Conservation (phyloP, 2,888 invertebrate genomes). For the Labia minor region DNA sequence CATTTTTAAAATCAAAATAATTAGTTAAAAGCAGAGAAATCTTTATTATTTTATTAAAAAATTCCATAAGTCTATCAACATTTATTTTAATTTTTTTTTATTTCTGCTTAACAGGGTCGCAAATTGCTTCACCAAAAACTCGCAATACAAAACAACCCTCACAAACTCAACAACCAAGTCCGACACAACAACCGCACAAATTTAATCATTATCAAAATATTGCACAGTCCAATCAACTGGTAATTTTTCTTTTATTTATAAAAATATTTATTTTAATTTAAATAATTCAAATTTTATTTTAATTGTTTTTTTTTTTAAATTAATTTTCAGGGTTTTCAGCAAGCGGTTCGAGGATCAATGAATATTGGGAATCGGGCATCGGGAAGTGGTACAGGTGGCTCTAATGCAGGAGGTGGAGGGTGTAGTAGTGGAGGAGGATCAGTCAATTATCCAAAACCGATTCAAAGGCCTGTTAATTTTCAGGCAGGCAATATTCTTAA, state of each 20-base stretch:
- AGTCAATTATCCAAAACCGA: not conserved
- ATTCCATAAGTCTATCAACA: too few species aligned
- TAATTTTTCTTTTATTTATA: slow-evolving; percentile 4
- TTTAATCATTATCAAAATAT: slow-evolving; percentile 25
- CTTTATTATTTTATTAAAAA: too few species aligned
- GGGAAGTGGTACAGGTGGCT: not conserved
- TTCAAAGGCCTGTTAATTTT: not conserved
- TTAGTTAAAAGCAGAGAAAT: too few species aligned
- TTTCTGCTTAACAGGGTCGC: slow-evolving; percentile 23
- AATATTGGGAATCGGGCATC: not conserved
- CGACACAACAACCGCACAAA: slow-evolving; percentile 37
- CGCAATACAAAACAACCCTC: slow-evolving; percentile 25
- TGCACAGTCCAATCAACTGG: slow-evolving; percentile 24
- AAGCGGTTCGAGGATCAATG: not conserved
- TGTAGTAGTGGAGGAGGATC: not conserved
- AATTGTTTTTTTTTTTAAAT: not conserved
- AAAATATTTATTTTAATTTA: not conserved
- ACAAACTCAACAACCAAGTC: slow-evolving; percentile 38
- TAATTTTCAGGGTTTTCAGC: not conserved
- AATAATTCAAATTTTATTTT: not conserved
- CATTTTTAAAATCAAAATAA: too few species aligned
- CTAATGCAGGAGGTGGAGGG: not conserved
- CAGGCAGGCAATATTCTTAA: not conserved
- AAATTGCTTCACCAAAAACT: slow-evolving; percentile 27
- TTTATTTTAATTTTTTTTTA: too few species aligned